phyloP scores from a whole-genome alignment of 2,113 vertebrate species.

The Crotalus tigris region DNA sequence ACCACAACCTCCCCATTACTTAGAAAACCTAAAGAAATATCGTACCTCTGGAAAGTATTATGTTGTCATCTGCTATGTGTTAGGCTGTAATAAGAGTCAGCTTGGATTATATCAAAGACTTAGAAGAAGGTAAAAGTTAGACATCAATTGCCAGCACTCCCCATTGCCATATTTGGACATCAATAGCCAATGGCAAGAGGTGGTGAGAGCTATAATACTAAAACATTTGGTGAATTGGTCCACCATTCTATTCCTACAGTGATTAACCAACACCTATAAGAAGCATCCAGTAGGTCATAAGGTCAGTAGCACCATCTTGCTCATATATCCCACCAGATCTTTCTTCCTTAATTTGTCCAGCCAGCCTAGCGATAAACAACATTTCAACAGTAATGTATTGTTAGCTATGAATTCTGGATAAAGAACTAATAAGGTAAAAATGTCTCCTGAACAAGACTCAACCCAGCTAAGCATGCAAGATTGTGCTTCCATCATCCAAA shows the following conservation, averaged over 20 bases:
- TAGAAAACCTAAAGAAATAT: not conserved
- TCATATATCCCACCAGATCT: not conserved
- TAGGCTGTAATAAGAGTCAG: not conserved
- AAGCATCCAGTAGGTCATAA: not conserved
- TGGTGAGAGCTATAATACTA: not conserved
- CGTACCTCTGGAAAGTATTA: not conserved
- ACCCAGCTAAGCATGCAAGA: not conserved
- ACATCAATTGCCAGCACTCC: not conserved
- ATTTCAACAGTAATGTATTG: not conserved
- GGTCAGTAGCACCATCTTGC: not conserved
- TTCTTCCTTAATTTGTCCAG: not conserved
- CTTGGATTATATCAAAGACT: not conserved
- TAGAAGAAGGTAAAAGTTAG: not conserved
- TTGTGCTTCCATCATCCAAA: not conserved
- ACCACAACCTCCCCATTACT: not conserved
- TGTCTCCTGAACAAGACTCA: constrained; percentile 6
- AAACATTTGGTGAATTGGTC: not conserved
- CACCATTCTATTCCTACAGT: not conserved
- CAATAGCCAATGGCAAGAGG: not conserved
- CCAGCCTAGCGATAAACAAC: not conserved
- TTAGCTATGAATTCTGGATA: fast-evolving
- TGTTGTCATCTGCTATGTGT: not conserved
- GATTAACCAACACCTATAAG: not conserved
- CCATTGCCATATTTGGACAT: not conserved
- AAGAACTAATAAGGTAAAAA: not conserved